Base-by-base conservation (phyloP, 2,797 vertebrate genomes). In the Myotis planiceps region DNA sequence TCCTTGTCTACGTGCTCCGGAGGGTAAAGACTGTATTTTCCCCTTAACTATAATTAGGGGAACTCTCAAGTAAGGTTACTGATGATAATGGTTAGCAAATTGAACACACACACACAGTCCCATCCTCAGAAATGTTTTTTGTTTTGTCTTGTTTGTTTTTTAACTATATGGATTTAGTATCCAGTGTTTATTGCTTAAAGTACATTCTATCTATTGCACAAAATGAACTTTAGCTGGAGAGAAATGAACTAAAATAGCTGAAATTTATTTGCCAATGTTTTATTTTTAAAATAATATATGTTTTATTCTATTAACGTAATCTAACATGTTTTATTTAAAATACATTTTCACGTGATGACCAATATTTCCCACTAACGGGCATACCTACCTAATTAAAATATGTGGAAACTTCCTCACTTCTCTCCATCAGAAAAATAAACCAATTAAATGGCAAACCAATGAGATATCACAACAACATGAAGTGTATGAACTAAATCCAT, bases 261-360 rank as follows among this genome's bases (percentile, higher is more conserved):
- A 51, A 60, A 4, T 85, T 55, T 51, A 29, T 60, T 72, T 68
- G 0, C 2, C 32, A 68, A 0, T 34, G 15, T 58, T 90, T 80
- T 79, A 90, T 69, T 90, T 89, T 84, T 1, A 39, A 90, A 88
- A n/a, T n/a, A n/a, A n/a, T n/a, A n/a, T n/a, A n/a, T n/a, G n/a
- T n/a, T n/a, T n/a, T n/a, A n/a, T 42, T 29, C 1, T 66, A 58
- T 71, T 80, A 69, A 29, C 2, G 82, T 63, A 68, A 53, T 34
- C 23, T 49, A 80, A 78, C 0, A 32, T 47, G 1, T 49, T 69
- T 78, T 76, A 71, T 37, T 58, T 88, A 81, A 89, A 81, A n/a
- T 60, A 10, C 7, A 60, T 39, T 69, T 79, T 25, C 84, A 23
- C 68, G 13, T 29, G 9, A 80, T 69, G 3, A 55, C 51, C 37